Conservation (phyloP, 1,140 invertebrate species). For the Pseudomyrmex flavicornis region DNA sequence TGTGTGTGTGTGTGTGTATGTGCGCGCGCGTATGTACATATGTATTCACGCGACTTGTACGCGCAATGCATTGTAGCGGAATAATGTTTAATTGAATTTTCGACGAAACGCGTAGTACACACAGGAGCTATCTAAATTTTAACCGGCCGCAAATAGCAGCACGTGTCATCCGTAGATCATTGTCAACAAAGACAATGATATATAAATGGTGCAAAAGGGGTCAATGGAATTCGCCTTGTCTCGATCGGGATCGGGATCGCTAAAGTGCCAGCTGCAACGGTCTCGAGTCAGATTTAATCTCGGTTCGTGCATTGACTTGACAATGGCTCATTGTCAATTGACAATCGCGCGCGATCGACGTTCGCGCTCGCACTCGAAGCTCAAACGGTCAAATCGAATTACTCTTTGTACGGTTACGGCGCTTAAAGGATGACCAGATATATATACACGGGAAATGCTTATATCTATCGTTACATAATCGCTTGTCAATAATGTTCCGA, state of each 20-base stretch:
- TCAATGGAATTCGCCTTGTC: slow-evolving; percentile 67
- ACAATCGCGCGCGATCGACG: slow-evolving; percentile 51
- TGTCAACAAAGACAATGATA: slow-evolving; percentile 60
- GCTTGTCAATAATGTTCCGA: slow-evolving; percentile 51
- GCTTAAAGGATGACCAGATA: slow-evolving; percentile 41
- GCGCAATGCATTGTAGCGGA: slow-evolving; percentile 31
- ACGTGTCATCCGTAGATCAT: slow-evolving; percentile 58
- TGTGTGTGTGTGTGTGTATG: too few relatives aligned
- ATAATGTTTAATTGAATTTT: slow-evolving; percentile 56
- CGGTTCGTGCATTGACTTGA: slow-evolving; percentile 69
- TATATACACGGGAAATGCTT: slow-evolving; percentile 29
- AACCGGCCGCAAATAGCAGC: slow-evolving; percentile 41
- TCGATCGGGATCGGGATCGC: slow-evolving; percentile 57
- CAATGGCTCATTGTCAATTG: slow-evolving; percentile 59
- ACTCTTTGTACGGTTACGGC: slow-evolving; percentile 51
- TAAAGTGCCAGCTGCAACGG: slow-evolving; percentile 62
- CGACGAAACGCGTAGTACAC: not conserved
- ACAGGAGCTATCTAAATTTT: slow-evolving; percentile 53
- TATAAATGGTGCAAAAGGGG: slow-evolving; percentile 52
- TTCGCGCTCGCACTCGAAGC: slow-evolving; percentile 29
- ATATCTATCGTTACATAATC: slow-evolving; percentile 53
- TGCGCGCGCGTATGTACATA: too few relatives aligned
- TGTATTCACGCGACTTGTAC: slow-evolving; percentile 9
- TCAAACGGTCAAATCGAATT: slow-evolving; percentile 61
- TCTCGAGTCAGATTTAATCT: slow-evolving; percentile 69